Base-by-base conservation (phyloP, 2,888 invertebrate species). In the Coelopa pilipes region DNA sequence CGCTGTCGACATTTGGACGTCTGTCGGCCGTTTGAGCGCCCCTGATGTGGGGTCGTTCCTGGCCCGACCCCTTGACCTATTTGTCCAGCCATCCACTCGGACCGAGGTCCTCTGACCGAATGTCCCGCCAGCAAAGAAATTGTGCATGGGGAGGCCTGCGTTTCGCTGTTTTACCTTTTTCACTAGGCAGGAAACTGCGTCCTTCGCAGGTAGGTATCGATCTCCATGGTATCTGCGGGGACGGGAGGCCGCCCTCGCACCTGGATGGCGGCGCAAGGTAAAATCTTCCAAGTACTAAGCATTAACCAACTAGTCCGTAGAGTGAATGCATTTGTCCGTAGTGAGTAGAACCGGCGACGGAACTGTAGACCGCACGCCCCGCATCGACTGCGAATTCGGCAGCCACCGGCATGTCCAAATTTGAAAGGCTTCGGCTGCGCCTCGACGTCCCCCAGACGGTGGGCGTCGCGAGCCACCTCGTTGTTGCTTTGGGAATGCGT, bases 181-280 rank as follows among this genome's bases (percentile, higher is more conserved):
- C n/a, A n/a, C n/a, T n/a, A n/a, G n/a, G n/a, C n/a, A n/a, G n/a
- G n/a, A 21, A 17, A 59, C 24, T 47, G 50, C 17, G 50, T 66
- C 13, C 21, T 55, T 57, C 57, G 19, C 57, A 69, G 69, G 69
- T 69, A 69, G 57, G 69, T 69, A 69, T 45, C 19, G 45, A 46
- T 10, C 17, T 57, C 17, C 57, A n/a, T n/a, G 19, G n/a, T 65
- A 17, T 34, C 34, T 2, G 34, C 34, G 34, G 12, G 13, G 46
- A 46, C 47, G 47, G 46, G 65, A 46, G 45, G n/a, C 1, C 19
- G 46, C 45, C 45, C 21, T 12, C 19, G 34, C n/a, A 17, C 12
- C 69, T 57, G 68, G 55, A 46, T 7, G 57, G 46, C 19, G 59
- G 15, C 12, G 19, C 13, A 69, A 69, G 69, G 69, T 69, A 69